Conservation (phyloP, 2,888 invertebrate genomes). For the Agrotis exclamationis region DNA sequence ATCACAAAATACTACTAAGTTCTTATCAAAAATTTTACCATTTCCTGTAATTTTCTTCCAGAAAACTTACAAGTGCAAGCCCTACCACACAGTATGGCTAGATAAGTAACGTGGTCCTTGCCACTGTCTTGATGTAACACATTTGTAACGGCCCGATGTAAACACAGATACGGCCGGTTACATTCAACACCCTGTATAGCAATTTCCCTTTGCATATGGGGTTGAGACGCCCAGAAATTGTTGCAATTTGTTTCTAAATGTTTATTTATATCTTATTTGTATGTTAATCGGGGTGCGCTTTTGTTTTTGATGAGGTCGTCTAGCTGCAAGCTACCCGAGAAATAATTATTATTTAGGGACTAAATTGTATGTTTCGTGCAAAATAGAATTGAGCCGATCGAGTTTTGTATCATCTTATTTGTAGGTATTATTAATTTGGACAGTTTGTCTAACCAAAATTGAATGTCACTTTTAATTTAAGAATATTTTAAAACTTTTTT, state of each 20-base stretch:
- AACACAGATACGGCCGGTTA: slow-evolving; percentile 80
- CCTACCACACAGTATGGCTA: slow-evolving; percentile 70
- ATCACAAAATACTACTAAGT: no score
- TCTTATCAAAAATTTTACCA: no score
- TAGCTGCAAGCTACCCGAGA: no score
- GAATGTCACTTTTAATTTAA: no score
- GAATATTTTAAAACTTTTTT: no score
- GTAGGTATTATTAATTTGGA: no score
- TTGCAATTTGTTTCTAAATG: slow-evolving; percentile 70
- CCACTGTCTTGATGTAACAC: slow-evolving; percentile 86
- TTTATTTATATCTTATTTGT: slow-evolving; percentile 43
- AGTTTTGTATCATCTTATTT: no score
- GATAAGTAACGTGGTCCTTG: slow-evolving; percentile 83
- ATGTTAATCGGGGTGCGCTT: slow-evolving; percentile 50
- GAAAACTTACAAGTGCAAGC: no score
- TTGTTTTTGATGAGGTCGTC: slow-evolving; percentile 24
- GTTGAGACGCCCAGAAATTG: slow-evolving; percentile 66
- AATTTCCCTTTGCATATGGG: slow-evolving; percentile 74
- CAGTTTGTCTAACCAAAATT: no score
- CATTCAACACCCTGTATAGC: slow-evolving; percentile 80
- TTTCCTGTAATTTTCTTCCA: no score
- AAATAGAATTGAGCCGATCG: no score
- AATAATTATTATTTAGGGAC: background rate
- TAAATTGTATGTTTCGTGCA: no score
- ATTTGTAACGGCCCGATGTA: slow-evolving; percentile 89